Evolutionary conservation across 2,888 invertebrate species (phyloP).

Genomic region (Plagodis dolabraria): DNA sequence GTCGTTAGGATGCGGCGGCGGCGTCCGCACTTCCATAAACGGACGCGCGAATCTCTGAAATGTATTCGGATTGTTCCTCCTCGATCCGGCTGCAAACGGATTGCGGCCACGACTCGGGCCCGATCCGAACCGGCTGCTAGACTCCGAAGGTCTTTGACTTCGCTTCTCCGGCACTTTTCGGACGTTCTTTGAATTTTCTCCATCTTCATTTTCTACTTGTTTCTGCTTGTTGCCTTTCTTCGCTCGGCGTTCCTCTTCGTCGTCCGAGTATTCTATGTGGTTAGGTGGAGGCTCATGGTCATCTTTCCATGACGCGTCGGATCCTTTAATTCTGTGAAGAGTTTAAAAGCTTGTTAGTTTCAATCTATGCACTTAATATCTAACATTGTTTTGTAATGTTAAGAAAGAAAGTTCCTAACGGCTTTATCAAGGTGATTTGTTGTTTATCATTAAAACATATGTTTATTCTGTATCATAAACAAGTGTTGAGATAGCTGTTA

Average conservation of each 20-base stretch:
- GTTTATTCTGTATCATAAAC: too few relatives aligned
- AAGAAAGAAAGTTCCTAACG: too few relatives aligned
- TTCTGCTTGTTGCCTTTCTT: constrained; percentile 55
- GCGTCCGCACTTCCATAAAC: constrained; percentile 52
- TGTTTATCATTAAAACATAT: too few relatives aligned
- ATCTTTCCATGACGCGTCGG: constrained; percentile 95
- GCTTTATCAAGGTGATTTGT: too few relatives aligned
- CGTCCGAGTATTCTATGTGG: constrained; percentile 93
- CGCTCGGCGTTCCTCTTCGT: constrained; percentile 90
- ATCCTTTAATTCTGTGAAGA: constrained; percentile 88
- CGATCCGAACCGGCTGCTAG: constrained; percentile 72
- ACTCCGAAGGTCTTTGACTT: constrained; percentile 74
- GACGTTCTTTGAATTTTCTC: constrained; percentile 61
- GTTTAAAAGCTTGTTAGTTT: too few relatives aligned
- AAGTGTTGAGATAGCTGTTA: too few relatives aligned
- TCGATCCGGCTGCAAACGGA: constrained; percentile 60
- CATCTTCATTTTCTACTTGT: constrained; percentile 48
- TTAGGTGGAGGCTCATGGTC: constrained; percentile 93
- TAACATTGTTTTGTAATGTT: not conserved
- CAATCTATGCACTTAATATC: not conserved
- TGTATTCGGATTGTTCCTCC: constrained; percentile 54
- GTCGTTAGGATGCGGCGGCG: constrained; percentile 50
- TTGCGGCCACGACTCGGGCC: constrained; percentile 67
- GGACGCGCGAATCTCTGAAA: constrained; percentile 55
- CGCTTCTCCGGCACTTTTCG: constrained; percentile 57